Percentiles rank a stretch among this genome's conserved stretches.
These are phyloP conservation scores for Orthonyx spaldingii DNA, from an alignment of 2,113 vertebrate genomes.

Conservation along the genomic window DNA sequence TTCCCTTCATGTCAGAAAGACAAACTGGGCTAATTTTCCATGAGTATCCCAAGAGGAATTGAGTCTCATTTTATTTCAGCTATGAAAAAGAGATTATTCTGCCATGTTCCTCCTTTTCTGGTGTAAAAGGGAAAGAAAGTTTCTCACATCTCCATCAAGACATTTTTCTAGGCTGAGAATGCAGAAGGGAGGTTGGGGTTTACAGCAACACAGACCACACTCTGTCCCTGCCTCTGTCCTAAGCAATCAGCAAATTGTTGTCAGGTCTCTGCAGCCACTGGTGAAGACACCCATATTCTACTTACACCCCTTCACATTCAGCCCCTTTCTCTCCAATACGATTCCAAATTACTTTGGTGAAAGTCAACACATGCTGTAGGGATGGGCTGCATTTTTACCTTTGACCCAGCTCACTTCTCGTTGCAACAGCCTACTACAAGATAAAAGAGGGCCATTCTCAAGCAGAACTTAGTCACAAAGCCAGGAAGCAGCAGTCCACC, in stretches of 20 bases:
- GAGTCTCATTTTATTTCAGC: not conserved
- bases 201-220: not conserved
- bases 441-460: not conserved
- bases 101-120: not conserved
- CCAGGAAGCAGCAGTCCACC: not conserved
- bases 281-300: not conserved
- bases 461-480: not conserved
- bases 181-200: not conserved
- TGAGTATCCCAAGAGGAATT: not conserved
- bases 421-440: not conserved
- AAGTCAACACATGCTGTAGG: not conserved
- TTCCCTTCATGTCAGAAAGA: slow-evolving; percentile 30
- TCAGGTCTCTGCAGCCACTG: not conserved
- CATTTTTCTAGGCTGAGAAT: not conserved
- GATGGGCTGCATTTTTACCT: not conserved
- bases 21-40: slow-evolving; percentile 49
- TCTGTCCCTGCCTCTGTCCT: not conserved
- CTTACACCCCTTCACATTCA: not conserved
- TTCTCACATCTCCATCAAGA: not conserved
- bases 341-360: not conserved
- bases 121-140: not conserved
- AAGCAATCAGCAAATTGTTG: not conserved
- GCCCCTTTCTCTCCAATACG: not conserved
- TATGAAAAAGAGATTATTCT: not conserved
- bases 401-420: not conserved